Evolutionary conservation across 2,888 invertebrate genomes (phyloP), one percentile per base, ranked within the genome.

Genomic region (Chrysopilus asiliformis): DNA sequence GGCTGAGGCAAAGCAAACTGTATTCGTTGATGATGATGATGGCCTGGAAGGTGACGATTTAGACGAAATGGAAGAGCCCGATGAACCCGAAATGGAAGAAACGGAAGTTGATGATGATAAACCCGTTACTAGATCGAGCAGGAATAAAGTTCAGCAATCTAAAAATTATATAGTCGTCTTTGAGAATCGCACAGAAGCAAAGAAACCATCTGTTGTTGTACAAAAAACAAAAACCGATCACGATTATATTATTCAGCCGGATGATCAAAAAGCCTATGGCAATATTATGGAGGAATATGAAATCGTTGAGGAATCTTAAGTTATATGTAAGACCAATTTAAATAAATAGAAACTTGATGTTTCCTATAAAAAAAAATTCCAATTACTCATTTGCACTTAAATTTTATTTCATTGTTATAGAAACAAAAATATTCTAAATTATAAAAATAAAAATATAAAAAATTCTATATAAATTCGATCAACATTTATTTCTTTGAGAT

Each of bases 21-120:
- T 29, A 2, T 43, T 43, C 19, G 12, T 39, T 31, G 43, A 43
- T 19, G 40, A 43, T 29, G 40, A 43, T 34, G 43, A 43, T 26
- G 40, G 38, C 3, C 29, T 40, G 12, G 36, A 38, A 26, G 38
- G 38, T 17, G 40, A 34, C 22, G 35, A 30, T 13, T 34, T 39
- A 16, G 42, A 34, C n/a, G 37, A 37, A 26, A 34, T 38, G 18
- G 15, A n/a, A 26, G 15, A 30, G 2, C 1, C 10, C 10, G 12
- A 18, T 19, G 8, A 18, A 4, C 4, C 16, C n/a, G 7, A 12
- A 17, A 13, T 10, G 5, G 5, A 15, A 4, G 25, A 30, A 25
- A 10, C 10, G 14, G 15, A 15, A 14, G 29, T 3, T n/a, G 29
- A 33, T 25, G 16, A 20, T 2, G 39, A 36, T 27, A 32, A 39